Evolutionary conservation across 2,113 vertebrate genomes (phyloP).

Genomic region (Diphyllodes magnificus): DNA sequence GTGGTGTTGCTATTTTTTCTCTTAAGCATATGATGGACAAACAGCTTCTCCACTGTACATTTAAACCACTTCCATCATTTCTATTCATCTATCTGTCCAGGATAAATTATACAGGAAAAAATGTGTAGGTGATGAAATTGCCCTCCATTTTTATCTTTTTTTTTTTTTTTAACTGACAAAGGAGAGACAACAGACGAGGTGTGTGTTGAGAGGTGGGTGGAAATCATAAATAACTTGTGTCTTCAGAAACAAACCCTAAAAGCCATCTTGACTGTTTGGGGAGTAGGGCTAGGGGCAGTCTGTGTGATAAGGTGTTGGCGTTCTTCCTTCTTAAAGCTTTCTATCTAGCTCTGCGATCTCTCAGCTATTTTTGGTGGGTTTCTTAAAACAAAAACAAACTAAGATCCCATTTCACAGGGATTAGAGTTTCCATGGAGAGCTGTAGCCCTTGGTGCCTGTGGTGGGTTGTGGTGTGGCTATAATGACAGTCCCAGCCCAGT

Average conservation of each 20-base stretch:
- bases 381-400: conserved; percentile 2
- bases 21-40: conserved; percentile 17
- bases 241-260: conserved; percentile 7
- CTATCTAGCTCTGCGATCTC: neutral
- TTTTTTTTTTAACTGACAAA: neutral
- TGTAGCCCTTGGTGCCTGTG: conserved; percentile 33
- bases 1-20: conserved; percentile 29
- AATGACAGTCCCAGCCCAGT: neutral
- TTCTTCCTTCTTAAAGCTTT: neutral
- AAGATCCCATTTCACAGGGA: conserved; percentile 25
- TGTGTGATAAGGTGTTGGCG: neutral
- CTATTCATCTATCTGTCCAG: neutral
- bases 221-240: conserved; percentile 5
- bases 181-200: neutral
- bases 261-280: neutral
- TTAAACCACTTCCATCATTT: conserved; percentile 3
- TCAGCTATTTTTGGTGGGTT: neutral
- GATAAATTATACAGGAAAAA: conserved; percentile 30
- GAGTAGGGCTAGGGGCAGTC: neutral
- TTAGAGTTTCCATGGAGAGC: conserved; percentile 58
- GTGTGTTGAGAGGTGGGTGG: conserved; percentile 1
- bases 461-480: neutral
- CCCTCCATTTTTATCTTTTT: neutral
- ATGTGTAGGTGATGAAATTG: conserved; percentile 38
- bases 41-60: conserved; percentile 6